Evolutionary conservation across 2,113 vertebrate genomes (phyloP).

Genomic region (Carettochelys insculpta): DNA sequence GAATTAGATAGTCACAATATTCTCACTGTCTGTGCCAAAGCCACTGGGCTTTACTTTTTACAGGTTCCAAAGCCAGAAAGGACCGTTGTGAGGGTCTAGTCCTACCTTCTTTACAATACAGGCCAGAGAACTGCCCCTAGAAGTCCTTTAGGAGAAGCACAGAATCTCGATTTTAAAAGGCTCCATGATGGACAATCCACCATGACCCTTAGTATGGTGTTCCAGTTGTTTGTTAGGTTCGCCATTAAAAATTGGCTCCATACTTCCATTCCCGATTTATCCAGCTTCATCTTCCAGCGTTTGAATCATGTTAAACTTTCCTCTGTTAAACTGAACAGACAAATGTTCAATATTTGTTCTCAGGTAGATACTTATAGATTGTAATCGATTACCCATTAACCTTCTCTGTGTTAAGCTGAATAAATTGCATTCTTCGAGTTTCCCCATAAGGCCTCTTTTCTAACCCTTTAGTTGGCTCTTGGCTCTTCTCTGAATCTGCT

Average conservation of each 20-base stretch:
- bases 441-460: background rate
- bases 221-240: background rate
- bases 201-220: background rate
- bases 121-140: background rate
- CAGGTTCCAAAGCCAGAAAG: background rate
- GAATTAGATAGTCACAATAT: too few species aligned
- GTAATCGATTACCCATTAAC: background rate
- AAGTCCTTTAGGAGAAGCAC: background rate
- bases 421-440: background rate
- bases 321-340: background rate
- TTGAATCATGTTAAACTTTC: background rate
- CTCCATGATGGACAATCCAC: background rate
- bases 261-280: background rate
- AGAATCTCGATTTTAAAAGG: background rate
- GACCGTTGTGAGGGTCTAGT: background rate
- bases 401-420: background rate
- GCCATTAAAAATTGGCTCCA: background rate
- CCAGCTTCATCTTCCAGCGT: background rate
- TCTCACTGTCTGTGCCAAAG: background rate
- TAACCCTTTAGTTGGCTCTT: background rate
- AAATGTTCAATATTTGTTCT: background rate
- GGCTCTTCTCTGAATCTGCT: background rate
- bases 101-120: background rate
- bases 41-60: background rate
- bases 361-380: background rate